Percentiles rank a stretch among this genome's conserved stretches.
Evolutionary conservation across 1,140 invertebrate genomes (phyloP).

Genomic region (Nylanderia fulva): DNA sequence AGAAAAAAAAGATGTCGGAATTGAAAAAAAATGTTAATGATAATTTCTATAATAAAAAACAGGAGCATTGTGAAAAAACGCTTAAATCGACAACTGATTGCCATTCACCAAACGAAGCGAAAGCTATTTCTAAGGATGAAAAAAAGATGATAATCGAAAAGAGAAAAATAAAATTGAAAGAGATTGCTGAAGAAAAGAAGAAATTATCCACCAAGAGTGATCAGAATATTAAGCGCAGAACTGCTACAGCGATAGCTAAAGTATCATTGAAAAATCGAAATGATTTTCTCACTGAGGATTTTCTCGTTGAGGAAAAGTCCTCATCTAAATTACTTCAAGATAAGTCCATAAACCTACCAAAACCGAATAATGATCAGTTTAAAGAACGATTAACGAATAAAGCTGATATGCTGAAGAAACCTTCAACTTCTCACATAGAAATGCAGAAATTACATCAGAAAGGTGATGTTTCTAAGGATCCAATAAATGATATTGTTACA

Average conservation of each 20-base stretch:
- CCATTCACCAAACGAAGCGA: background rate
- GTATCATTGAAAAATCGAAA: conserved; percentile 68
- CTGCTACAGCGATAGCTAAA: conserved; percentile 71
- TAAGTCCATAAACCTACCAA: background rate
- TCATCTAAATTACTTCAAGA: background rate
- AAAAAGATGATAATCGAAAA: conserved; percentile 64
- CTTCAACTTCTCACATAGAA: background rate
- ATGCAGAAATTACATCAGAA: background rate
- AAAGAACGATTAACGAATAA: background rate
- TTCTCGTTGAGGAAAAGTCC: conserved; percentile 49
- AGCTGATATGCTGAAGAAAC: background rate
- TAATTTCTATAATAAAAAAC: conserved; percentile 36
- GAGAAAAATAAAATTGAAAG: conserved; percentile 72
- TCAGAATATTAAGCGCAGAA: conserved; percentile 22
- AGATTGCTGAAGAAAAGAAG: conserved; percentile 69
- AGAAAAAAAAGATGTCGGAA: conserved; percentile 37
- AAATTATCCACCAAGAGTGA: background rate
- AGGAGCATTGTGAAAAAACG: conserved; percentile 28
- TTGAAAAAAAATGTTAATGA: conserved; percentile 51
- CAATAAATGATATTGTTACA: background rate
- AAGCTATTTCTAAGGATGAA: conserved; percentile 65
- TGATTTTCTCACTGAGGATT: conserved; percentile 74
- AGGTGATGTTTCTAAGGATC: background rate
- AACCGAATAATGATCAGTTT: background rate
- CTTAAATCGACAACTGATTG: conserved; percentile 31